Percentiles rank a stretch among this genome's conserved stretches.
phyloP scores from a whole-genome alignment of 2,797 vertebrate species.

The Babyrousa celebensis region DNA sequence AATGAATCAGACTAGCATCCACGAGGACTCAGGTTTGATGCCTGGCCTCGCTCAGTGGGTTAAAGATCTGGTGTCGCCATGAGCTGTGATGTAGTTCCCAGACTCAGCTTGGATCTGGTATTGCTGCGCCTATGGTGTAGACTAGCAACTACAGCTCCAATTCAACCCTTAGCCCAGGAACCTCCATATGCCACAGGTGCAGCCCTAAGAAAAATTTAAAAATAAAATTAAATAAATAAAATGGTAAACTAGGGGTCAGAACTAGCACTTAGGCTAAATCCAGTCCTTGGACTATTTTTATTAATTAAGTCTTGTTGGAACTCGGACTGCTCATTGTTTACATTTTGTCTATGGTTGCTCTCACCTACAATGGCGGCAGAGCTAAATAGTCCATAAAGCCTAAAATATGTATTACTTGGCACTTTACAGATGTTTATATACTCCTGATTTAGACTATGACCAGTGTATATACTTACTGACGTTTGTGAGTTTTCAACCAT shows the following conservation, averaged over 20 bases:
- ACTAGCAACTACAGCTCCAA: no score
- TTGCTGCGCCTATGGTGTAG: no score
- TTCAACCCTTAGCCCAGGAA: no score
- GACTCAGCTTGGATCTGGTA: no score
- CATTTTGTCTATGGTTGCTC: background rate
- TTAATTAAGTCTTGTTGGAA: slow-evolving; percentile 44
- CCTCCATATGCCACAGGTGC: no score
- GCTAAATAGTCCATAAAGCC: background rate
- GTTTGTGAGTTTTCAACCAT: slow-evolving; percentile 18
- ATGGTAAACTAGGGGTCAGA: slow-evolving; percentile 62
- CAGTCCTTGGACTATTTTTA: slow-evolving; percentile 13
- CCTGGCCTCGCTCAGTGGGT: no score
- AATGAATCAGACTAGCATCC: no score
- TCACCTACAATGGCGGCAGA: background rate
- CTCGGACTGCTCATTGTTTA: background rate
- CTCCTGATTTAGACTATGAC: background rate
- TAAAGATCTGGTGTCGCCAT: no score
- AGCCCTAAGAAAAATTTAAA: no score
- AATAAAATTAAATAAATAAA: background rate
- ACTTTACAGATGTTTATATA: background rate
- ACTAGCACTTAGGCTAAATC: background rate
- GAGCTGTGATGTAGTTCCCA: no score
- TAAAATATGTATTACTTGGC: slow-evolving; percentile 28
- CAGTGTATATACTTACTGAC: background rate
- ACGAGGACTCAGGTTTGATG: no score